phyloP scores from a whole-genome alignment of 2,888 invertebrate species.

The Pocota personata region DNA sequence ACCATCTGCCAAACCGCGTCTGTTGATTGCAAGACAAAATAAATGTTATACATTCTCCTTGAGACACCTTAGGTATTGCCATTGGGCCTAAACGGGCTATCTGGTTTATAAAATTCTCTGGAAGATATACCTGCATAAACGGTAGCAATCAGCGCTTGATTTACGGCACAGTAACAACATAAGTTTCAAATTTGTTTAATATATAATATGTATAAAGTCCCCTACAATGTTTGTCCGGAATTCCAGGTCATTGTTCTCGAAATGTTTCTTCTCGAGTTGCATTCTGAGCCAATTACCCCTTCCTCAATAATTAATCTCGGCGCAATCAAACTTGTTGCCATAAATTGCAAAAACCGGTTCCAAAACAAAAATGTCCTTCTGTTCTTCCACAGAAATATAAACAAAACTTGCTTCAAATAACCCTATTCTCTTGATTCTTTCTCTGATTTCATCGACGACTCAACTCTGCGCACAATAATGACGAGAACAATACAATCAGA shows the following conservation, averaged over 20 bases:
- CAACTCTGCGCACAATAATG: conserved; percentile 23
- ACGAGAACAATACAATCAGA: conserved; percentile 54
- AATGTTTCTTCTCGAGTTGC: conserved; percentile 8
- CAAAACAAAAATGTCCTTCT: conserved; percentile 43
- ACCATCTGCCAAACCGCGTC: no score
- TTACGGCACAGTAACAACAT: no score
- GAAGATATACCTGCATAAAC: no score
- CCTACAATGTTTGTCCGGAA: not conserved
- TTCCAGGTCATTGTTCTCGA: conserved; percentile 40
- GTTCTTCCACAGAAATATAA: conserved; percentile 2
- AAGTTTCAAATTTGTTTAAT: no score
- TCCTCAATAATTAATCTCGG: conserved; percentile 54
- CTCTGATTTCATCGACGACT: conserved; percentile 30
- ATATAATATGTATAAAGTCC: no score
- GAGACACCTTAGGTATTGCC: no score
- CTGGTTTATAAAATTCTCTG: no score
- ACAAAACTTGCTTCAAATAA: conserved; percentile 12
- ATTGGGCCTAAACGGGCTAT: no score
- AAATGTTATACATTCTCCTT: no score
- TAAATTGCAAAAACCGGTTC: conserved; percentile 63
- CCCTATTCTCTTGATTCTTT: conserved; percentile 18
- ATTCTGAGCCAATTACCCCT: conserved; percentile 59
- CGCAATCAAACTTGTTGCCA: conserved; percentile 57
- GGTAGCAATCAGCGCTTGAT: no score
- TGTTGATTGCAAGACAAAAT: no score